Evolutionary conservation across 2,888 invertebrate genomes (phyloP).

Genomic region (Callyntrura sp.): DNA sequence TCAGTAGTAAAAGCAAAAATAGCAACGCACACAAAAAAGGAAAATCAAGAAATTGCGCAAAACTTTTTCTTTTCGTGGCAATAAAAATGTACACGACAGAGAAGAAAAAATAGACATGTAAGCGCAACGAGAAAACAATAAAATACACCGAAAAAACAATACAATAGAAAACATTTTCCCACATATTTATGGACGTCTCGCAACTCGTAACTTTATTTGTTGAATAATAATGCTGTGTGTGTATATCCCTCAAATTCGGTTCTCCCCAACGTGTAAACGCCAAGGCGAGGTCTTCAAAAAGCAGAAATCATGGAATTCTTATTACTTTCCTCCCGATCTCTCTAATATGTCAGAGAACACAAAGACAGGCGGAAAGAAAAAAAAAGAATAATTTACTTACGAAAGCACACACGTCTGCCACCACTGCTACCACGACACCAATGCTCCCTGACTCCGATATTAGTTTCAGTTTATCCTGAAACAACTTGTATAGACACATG

Average conservation of each 20-base stretch:
- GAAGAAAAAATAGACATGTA: no score
- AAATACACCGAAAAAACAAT: not conserved
- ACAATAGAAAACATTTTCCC: slow-evolving; percentile 21
- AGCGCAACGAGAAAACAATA: slow-evolving; percentile 8
- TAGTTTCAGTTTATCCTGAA: not conserved
- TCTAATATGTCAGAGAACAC: not conserved
- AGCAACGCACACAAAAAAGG: not conserved
- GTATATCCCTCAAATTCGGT: not conserved
- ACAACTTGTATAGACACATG: slow-evolving; percentile 24
- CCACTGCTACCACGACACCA: not conserved
- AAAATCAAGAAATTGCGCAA: not conserved
- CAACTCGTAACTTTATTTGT: slow-evolving; percentile 15
- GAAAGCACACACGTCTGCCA: slow-evolving; percentile 10
- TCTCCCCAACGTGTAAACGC: not conserved
- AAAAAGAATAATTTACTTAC: slow-evolving; percentile 41
- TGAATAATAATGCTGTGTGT: not conserved
- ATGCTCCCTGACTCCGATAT: no score
- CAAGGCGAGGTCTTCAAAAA: not conserved
- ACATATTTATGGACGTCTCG: slow-evolving; percentile 16
- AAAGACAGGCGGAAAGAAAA: no score
- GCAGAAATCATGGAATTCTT: not conserved
- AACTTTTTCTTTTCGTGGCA: not conserved
- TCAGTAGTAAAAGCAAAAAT: not conserved
- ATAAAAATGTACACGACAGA: no score
- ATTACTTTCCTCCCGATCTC: not conserved